These are phyloP conservation scores for Drosophila tsacasi DNA, from an alignment of 1,140 invertebrate species.

Conservation along the genomic window DNA sequence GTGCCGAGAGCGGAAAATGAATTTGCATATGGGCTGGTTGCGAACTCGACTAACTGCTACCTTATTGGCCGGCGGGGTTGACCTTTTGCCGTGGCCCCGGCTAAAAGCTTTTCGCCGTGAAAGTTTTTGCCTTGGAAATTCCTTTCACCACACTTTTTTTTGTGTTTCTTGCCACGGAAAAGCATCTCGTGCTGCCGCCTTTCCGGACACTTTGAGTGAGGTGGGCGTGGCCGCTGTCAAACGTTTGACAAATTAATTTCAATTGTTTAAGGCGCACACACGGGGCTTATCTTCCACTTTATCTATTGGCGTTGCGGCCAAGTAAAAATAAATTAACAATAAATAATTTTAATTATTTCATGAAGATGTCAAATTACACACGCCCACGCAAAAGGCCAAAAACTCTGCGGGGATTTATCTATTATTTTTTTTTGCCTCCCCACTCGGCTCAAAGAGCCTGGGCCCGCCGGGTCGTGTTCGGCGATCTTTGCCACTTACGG, in stretches of 20 bases:
- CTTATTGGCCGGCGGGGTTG: conserved; percentile 56
- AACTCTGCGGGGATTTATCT: conserved; percentile 18
- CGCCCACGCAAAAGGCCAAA: conserved; percentile 65
- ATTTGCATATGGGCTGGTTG: conserved; percentile 49
- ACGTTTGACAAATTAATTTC: conserved; percentile 78
- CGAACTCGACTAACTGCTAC: conserved; percentile 63
- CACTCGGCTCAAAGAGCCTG: conserved; percentile 10
- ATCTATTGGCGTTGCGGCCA: conserved; percentile 53
- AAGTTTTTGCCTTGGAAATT: conserved; percentile 58
- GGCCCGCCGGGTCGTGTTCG: conserved; percentile 27
- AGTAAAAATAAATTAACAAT: conserved; percentile 83
- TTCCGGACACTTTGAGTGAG: conserved; percentile 11
- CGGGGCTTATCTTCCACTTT: conserved; percentile 70
- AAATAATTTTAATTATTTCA: conserved; percentile 84
- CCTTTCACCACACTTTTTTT: conserved; percentile 39
- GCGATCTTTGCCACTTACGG: conserved; percentile 75
- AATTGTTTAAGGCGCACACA: conserved; percentile 67
- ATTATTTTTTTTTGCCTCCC: not conserved
- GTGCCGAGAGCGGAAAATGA: conserved; percentile 4
- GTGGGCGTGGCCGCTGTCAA: conserved; percentile 62
- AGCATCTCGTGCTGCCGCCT: conserved; percentile 9
- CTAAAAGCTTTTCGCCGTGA: conserved; percentile 69
- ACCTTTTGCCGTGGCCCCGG: conserved; percentile 51
- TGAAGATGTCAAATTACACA: conserved; percentile 83
- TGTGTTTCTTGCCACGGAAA: conserved; percentile 1